phyloP scores from a whole-genome alignment of 30 jellyfish, hydroid and myxozoan genomes.

The Aurelia sp. region DNA sequence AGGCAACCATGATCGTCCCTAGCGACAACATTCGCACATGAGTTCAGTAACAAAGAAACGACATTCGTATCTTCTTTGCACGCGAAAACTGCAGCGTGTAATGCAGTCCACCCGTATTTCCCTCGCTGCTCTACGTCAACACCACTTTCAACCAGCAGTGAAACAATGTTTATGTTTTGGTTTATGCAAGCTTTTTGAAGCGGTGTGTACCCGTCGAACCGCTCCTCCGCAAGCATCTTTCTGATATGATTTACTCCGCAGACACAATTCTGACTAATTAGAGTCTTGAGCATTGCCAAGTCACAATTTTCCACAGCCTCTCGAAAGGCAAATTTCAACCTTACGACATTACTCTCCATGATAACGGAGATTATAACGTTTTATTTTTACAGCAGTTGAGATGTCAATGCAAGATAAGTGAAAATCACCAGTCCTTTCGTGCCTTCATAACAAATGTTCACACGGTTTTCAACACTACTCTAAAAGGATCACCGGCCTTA shows the following conservation, averaged over 20 bases:
- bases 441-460: too few relatives aligned
- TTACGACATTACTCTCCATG: slow-evolving; percentile 18
- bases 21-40: slow-evolving; percentile 67
- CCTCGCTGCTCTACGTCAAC: slow-evolving; percentile 63
- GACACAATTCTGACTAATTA: neutral
- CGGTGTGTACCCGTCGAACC: slow-evolving; percentile 43
- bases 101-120: slow-evolving; percentile 76
- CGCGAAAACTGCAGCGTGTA: slow-evolving; percentile 67
- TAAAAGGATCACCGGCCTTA: too few relatives aligned
- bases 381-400: too few relatives aligned
- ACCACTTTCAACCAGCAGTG: slow-evolving; percentile 53
- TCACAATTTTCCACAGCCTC: slow-evolving; percentile 35
- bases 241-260: slow-evolving; percentile 19
- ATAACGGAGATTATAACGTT: too few relatives aligned
- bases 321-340: slow-evolving; percentile 45
- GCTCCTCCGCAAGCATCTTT: slow-evolving; percentile 31
- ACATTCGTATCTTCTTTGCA: slow-evolving; percentile 16
- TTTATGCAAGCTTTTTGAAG: slow-evolving; percentile 60
- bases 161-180: slow-evolving; percentile 20
- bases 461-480: too few relatives aligned
- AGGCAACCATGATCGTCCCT: slow-evolving; percentile 73
- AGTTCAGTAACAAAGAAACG: slow-evolving; percentile 33
- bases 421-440: too few relatives aligned
- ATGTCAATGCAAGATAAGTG: too few relatives aligned
- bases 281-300: slow-evolving; percentile 17